These are phyloP conservation scores for Drosophila suzukii DNA, from an alignment of 1,140 invertebrate species.

Conservation along the genomic window DNA sequence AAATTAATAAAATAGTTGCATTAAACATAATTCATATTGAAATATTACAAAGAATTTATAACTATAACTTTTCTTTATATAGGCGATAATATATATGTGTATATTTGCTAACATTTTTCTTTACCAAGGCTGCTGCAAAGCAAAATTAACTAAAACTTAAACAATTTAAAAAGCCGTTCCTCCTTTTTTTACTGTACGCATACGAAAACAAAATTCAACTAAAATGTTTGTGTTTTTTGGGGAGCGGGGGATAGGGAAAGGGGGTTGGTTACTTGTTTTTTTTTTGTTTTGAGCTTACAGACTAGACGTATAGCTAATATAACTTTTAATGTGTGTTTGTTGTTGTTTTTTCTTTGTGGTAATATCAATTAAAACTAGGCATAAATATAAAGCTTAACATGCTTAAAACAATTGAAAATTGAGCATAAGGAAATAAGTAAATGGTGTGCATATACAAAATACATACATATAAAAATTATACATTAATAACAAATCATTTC, in stretches of 20 bases:
- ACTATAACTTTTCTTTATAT: slow-evolving; percentile 59
- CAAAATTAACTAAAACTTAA: slow-evolving; percentile 77
- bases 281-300: slow-evolving; percentile 34
- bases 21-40: slow-evolving; percentile 67
- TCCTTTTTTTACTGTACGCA: slow-evolving; percentile 26
- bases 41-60: slow-evolving; percentile 62
- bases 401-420: slow-evolving; percentile 65
- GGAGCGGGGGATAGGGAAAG: not conserved
- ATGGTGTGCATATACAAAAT: slow-evolving; percentile 68
- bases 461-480: slow-evolving; percentile 58
- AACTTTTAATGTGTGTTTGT: slow-evolving; percentile 48
- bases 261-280: slow-evolving; percentile 17
- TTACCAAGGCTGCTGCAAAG: slow-evolving; percentile 47
- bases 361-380: slow-evolving; percentile 77
- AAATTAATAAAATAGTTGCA: slow-evolving; percentile 63
- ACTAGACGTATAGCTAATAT: slow-evolving; percentile 54
- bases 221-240: slow-evolving; percentile 42
- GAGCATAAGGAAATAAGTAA: slow-evolving; percentile 80
- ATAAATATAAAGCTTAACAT: slow-evolving; percentile 78
- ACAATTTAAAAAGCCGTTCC: slow-evolving; percentile 65
- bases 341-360: slow-evolving; percentile 25
- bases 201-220: slow-evolving; percentile 73
- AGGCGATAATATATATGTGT: slow-evolving; percentile 40
- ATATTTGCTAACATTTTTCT: slow-evolving; percentile 52
- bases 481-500: slow-evolving; percentile 64